Evolutionary conservation across 2,888 invertebrate species (phyloP), one percentile per base, ranked within the genome.

Genomic region (Emmelina monodactyla): DNA sequence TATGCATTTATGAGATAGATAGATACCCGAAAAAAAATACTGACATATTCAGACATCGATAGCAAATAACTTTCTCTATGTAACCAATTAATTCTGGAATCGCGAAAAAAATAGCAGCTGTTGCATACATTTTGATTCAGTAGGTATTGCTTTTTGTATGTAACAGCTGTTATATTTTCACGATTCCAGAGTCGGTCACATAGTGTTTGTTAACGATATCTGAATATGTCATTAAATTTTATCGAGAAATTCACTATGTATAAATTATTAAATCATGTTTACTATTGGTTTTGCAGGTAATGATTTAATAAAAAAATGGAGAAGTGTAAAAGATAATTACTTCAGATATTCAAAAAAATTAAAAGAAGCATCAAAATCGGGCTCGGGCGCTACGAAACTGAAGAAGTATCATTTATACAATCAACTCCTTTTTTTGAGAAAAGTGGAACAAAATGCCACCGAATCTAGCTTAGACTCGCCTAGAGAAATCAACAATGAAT

Each of bases 1-100:
- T 19, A 19, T 19, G 22, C 11, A 22, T 36, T 28, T 37, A 37
- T 19, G 19, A 19, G 19, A 19, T 19, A 19, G 19, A 19, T 19
- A 19, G 19, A 19, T 19, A 19, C 19, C 19, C 19, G 19, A n/a
- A 19, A 19, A 19, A 19, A 19, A 19, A 19, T 19, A 19, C 19
- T 19, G 19, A 19, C 13, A 28, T 37, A n/a, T n/a, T n/a, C 32
- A 37, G 14, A 30, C 33, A 14, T 32, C 32, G 6, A 37, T 10
- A 28, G 37, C 37, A 28, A 37, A 28, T 32, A 37, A 37, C 30
- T 19, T 19, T 19, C 19, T 19, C 19, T 19, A 19, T n/a, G n/a
- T n/a, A 19, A 19, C 19, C 19, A 19, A 19, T 19, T 19, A 19
- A 19, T 19, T 19, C 19, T 19, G 19, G n/a, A n/a, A n/a, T 19